Evolutionary conservation across 2,797 vertebrate species (phyloP).

Genomic region (Melanotaenia trifasciata): DNA sequence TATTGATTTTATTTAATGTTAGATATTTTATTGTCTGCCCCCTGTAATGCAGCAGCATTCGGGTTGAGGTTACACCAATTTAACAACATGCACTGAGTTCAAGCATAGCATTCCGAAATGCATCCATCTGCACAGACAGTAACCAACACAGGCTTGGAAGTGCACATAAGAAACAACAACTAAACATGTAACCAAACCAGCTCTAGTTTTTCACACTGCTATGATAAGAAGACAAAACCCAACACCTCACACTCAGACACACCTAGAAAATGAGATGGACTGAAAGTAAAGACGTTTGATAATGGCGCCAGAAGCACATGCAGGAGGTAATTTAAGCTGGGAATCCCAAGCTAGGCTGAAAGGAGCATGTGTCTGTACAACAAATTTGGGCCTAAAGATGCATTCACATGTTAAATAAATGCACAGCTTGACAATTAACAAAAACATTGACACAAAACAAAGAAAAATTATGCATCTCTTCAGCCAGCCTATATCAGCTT

Average conservation of each 20-base stretch:
- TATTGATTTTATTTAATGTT: neutral
- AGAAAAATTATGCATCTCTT: slow-evolving; percentile 63
- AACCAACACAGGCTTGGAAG: slow-evolving; percentile 23
- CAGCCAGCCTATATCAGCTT: slow-evolving; percentile 74
- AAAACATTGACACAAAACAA: slow-evolving; percentile 1
- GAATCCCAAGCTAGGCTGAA: slow-evolving; percentile 70
- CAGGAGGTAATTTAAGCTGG: slow-evolving; percentile 40
- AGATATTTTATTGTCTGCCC: slow-evolving; percentile 35
- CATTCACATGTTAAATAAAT: slow-evolving; percentile 19
- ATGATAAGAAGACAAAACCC: slow-evolving; percentile 5
- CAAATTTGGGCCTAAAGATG: slow-evolving; percentile 3
- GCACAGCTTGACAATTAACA: slow-evolving; percentile 6
- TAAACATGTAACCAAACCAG: neutral
- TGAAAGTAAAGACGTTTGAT: slow-evolving; percentile 24
- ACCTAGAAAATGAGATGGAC: slow-evolving; percentile 35
- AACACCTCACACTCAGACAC: slow-evolving; percentile 37
- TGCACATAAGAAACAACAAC: slow-evolving; percentile 37
- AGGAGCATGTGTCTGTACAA: slow-evolving; percentile 46
- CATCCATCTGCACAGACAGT: slow-evolving; percentile 22
- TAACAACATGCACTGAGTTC: slow-evolving; percentile 65
- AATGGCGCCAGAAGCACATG: slow-evolving; percentile 63
- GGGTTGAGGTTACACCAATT: slow-evolving; percentile 30
- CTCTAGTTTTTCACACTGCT: slow-evolving; percentile 11
- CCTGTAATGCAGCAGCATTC: slow-evolving; percentile 48
- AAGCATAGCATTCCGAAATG: slow-evolving; percentile 43